Base-by-base conservation (phyloP, 2,888 invertebrate genomes). In the Eupeodes latifasciatus region DNA sequence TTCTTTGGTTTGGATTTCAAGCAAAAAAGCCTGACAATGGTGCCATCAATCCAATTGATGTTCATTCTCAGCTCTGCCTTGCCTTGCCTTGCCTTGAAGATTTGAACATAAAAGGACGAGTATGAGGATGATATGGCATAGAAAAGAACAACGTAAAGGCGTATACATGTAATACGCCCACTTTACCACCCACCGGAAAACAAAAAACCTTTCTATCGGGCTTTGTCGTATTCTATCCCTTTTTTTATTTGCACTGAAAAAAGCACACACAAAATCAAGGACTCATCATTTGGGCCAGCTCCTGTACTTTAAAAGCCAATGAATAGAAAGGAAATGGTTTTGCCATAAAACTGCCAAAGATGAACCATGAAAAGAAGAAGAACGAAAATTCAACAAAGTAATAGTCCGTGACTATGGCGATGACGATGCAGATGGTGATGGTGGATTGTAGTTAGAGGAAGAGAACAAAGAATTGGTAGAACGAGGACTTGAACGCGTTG, bases 251-350 rank as follows among this genome's bases (percentile, higher is more conserved):
- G 59, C 12, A 67, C 59, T 49, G 4, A 27, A 27, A 16, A 40
- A 51, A 49, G 36, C 79, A 64, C 19, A 47, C 27, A 19, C 4
- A 12, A 27, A 47, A 66, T 66, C 47, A 85, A 55, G 78, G 47
- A 66, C 79, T 64, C 85, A 71, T 79, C 79, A 49, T 72, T 82
- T 51, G 77, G 78, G 59, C 59, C 59, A 49, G 64, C 53, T 76
- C 59, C 66, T 66, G 81, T 76, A 69, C 77, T 78, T 85, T 85
- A 77, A 85, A 84, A 85, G 77, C 81, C 85, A 88, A 84, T 88
- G 87, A 88, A 80, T 85, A 81, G 80, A 85, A 85, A 77, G 85
- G 74, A 88, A 85, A 85, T 81, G 87, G 53, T 78, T 88, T 47
- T 47, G 77, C 87, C 59, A 88, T 85, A 85, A 88, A 87, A 87